phyloP scores from a whole-genome alignment of 2,888 invertebrate species.

The Nymphalis urticae region DNA sequence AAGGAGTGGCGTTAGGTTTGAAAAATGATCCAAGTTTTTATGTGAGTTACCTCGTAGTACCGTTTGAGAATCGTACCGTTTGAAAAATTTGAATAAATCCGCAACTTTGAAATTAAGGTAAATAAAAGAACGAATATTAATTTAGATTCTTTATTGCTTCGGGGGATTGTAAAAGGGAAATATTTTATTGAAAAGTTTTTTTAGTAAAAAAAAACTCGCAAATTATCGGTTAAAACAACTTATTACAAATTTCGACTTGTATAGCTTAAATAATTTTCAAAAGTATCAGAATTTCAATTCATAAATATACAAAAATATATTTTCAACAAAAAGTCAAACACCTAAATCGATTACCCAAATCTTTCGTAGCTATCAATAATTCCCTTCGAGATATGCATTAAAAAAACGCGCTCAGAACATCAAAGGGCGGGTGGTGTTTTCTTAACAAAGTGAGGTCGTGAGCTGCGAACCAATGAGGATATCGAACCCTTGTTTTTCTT shows the following conservation, averaged over 20 bases:
- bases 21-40: conserved; percentile 71
- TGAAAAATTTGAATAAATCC: conserved; percentile 27
- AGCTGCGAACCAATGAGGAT: conserved; percentile 67
- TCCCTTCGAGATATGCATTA: conserved; percentile 76
- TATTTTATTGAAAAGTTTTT: too few species aligned
- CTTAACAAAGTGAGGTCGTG: conserved; percentile 79
- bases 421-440: conserved; percentile 75
- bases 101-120: conserved; percentile 30
- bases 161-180: conserved; percentile 5
- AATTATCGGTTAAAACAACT: too few species aligned
- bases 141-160: conserved; percentile 16
- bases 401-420: conserved; percentile 67
- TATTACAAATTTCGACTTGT: too few species aligned
- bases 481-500: conserved; percentile 76
- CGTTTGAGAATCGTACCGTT: conserved; percentile 15
- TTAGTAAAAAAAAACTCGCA: too few species aligned
- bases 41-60: conserved; percentile 20
- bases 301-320: background rate
- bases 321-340: conserved; percentile 49
- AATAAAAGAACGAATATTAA: conserved; percentile 26
- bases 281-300: background rate
- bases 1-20: conserved; percentile 47
- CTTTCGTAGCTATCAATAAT: conserved; percentile 66
- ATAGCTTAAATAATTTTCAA: background rate
- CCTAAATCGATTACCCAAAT: conserved; percentile 54